phyloP scores from a whole-genome alignment of 2,113 vertebrate genomes.

The Pantherophis guttatus region DNA sequence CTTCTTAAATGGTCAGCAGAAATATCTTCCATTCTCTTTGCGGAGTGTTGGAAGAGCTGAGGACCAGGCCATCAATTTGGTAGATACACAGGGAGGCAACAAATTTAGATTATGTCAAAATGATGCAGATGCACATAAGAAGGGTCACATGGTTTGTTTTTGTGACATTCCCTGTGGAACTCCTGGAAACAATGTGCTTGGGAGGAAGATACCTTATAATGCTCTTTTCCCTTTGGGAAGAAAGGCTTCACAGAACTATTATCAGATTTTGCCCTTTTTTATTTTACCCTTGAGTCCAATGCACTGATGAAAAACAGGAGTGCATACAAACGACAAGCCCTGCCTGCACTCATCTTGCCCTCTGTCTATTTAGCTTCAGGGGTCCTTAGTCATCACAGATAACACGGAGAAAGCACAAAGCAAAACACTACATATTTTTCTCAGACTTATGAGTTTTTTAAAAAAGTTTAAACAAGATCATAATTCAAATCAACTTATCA shows the following conservation, averaged over 20 bases:
- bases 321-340: neutral
- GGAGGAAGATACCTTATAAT: neutral
- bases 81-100: neutral
- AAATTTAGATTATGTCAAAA: neutral
- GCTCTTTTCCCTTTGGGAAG: neutral
- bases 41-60: neutral
- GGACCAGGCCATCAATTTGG: neutral
- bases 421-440: neutral
- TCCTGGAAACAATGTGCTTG: neutral
- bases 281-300: neutral
- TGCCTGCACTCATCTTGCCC: neutral
- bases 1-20: neutral
- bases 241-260: neutral
- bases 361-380: neutral
- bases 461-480: constrained; percentile 20
- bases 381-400: neutral
- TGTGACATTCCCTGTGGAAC: neutral
- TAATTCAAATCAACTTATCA: constrained; percentile 49
- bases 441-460: neutral
- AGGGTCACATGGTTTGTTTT: neutral
- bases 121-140: neutral
- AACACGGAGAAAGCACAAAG: neutral
- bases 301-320: neutral
- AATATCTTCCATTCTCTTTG: neutral
- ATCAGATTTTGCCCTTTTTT: neutral